Conservation (phyloP, 2,797 vertebrate genomes). For the Eupleurogrammus muticus region DNA sequence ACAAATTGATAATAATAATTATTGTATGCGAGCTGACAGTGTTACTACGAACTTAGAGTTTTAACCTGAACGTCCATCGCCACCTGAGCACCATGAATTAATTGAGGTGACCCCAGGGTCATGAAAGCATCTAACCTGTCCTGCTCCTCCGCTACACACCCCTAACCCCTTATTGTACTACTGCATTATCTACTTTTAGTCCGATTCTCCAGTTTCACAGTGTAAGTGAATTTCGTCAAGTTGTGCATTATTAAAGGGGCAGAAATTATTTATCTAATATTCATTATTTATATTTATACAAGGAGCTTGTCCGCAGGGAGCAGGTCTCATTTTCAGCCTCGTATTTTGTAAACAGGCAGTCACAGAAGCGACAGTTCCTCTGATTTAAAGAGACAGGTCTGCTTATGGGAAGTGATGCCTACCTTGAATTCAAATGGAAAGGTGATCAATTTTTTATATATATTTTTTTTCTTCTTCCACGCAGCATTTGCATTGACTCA, state of each 20-base stretch:
- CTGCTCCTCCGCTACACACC: conserved; percentile 35
- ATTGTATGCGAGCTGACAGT: conserved; percentile 6
- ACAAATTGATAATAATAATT: conserved; percentile 18
- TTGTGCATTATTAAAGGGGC: conserved; percentile 84
- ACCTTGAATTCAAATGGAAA: conserved; percentile 87
- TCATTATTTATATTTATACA: conserved; percentile 90
- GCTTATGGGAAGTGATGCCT: conserved; percentile 85
- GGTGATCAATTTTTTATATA: conserved; percentile 85
- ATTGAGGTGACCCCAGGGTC: conserved; percentile 48
- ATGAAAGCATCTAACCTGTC: conserved; percentile 25
- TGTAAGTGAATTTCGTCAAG: conserved; percentile 81
- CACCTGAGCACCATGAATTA: conserved; percentile 14
- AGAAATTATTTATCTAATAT: conserved; percentile 89
- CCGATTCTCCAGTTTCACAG: conserved; percentile 75
- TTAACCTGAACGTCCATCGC: not conserved
- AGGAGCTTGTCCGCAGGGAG: conserved; percentile 85
- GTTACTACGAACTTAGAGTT: not conserved
- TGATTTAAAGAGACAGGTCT: conserved; percentile 87
- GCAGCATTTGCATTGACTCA: conserved; percentile 81
- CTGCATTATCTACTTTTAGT: conserved; percentile 75
- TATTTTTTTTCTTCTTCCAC: conserved; percentile 54
- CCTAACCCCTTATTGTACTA: conserved; percentile 67
- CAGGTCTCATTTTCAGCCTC: conserved; percentile 89
- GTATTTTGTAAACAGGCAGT: conserved; percentile 89
- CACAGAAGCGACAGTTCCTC: conserved; percentile 82